Base-by-base conservation (phyloP, 2,888 invertebrate species). In the Leucoma salicis region DNA sequence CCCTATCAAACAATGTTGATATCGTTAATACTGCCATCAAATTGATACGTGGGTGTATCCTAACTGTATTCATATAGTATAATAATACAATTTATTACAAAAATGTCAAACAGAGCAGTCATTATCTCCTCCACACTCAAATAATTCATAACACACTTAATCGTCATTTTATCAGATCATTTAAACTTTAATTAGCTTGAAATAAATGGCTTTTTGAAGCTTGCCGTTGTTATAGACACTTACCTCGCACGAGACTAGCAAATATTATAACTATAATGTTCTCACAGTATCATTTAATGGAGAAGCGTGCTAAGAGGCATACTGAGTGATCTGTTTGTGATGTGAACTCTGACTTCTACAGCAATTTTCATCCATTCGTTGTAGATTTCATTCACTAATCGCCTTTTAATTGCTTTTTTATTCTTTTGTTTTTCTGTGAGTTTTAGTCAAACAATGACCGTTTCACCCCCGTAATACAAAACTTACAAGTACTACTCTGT, bases 1-100 rank as follows among this genome's bases (percentile, higher is more conserved):
- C 59, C 42, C 51, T 27, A 51, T 35, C 14, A 42, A 65, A 57
- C 62, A 73, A 71, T 66, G 57, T 61, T 47, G 70, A 67, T 63
- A 66, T 75, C 59, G 74, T 80, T 80, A 82, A 82, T 82, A 74
- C 72, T 70, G 72, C 70, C 70, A 73, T 74, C 75, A 81, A 82
- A 82, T 83, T 76, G 74, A 63, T 68, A 66, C 53, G 80, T 79
- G 73, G 80, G 82, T 63, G 82, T 67, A 49, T 57, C 67, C 39
- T 63, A 70, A 72, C 71, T 59, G 72, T 72, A 53, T 47, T 61
- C 50, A 18, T 32, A 57, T 53, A 56, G 55, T 48, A 21, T 63
- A 56, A 49, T 66, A 70, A n/a, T n/a, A n/a, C n/a, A n/a, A 73
- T 73, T 72, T 71, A 72, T 72, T 56, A 57, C 45, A 39, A 48